Evolutionary conservation across 2,113 vertebrate genomes (phyloP), one percentile per base, ranked within the genome.

Genomic region (Apus apus): DNA sequence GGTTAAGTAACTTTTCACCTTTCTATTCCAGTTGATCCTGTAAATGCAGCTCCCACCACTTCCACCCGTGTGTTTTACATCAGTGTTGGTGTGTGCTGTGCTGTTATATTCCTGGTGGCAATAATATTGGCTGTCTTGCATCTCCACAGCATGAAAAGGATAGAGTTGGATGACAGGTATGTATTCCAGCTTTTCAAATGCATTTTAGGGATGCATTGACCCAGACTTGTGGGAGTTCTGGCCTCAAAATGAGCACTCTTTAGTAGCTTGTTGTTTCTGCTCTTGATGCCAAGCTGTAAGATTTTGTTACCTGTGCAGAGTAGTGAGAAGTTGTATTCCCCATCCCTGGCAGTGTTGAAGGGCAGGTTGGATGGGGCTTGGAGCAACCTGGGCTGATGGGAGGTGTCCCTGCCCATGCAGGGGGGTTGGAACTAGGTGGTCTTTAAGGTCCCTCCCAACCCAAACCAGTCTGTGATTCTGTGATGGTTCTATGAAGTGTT

Each of bases 31-130:
- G 98, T 98, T 19, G 98, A 99, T 94, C 98, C 98, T 87, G 98
- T 98, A 51, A 99, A 98, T 1, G 84, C 98, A 43, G 96, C 99
- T 79, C 99, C 99, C 90, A 99, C 99, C 82, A 99, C 99, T 82
- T 99, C 99, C 64, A 99, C 99, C 8, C 98, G 99, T 50, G 99
- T 99, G 87, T 99, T 99, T 97, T 99, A 99, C 60, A 99, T 99
- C 96, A 99, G 99, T 5, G 99, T 99, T 67, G 99, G 99, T 0
- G 99, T 99, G 84, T 99, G 99, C 98, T 99, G 99, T 96, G 99
- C 99, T 22, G 99, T 99, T 76, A 99, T 99, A 96, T 99, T 99
- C 97, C 98, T 99, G 29, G 99, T 99, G 97, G 99, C 99, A 97
- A 99, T 99, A 95, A 98, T 99, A 97, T 95, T 99, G 84, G 99